These are phyloP conservation scores for Polia nebulosa DNA, from an alignment of 2,888 invertebrate species.

Conservation along the genomic window DNA sequence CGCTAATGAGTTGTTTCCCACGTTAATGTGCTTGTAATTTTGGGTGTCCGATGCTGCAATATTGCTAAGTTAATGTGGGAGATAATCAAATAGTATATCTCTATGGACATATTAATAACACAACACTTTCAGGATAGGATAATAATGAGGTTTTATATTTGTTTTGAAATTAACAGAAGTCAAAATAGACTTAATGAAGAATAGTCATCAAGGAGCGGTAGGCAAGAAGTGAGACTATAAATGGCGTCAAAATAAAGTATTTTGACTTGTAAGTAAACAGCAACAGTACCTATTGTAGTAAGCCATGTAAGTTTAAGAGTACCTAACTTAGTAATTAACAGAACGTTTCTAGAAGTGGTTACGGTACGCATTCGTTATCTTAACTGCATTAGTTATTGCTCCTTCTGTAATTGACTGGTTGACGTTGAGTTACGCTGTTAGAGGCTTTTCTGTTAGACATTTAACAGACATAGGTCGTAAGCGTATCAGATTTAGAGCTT, in stretches of 20 bases:
- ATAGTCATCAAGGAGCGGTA: no score
- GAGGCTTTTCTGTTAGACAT: background rate
- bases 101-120: constrained; percentile 9
- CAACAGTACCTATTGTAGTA: background rate
- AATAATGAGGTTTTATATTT: constrained; percentile 2
- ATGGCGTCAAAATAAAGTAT: background rate
- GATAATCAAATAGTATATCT: constrained; percentile 34
- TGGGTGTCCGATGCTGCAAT: constrained; percentile 15
- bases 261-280: background rate
- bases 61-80: constrained; percentile 32
- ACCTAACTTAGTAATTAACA: background rate
- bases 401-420: constrained; percentile 13
- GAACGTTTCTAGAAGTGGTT: constrained; percentile 18
- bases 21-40: constrained; percentile 52
- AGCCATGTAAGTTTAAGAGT: background rate
- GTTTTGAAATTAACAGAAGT: background rate
- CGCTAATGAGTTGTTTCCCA: constrained; percentile 53
- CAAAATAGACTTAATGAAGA: no score
- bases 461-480: background rate
- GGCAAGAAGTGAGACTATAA: no score
- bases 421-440: constrained; percentile 13
- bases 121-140: background rate
- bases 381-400: constrained; percentile 36
- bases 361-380: constrained; percentile 37
- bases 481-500: background rate